A percentile compares a stretch with the other conserved stretches of the same genome.
Evolutionary conservation across 2,888 invertebrate genomes (phyloP).

Genomic region (Escarpia spicata): DNA sequence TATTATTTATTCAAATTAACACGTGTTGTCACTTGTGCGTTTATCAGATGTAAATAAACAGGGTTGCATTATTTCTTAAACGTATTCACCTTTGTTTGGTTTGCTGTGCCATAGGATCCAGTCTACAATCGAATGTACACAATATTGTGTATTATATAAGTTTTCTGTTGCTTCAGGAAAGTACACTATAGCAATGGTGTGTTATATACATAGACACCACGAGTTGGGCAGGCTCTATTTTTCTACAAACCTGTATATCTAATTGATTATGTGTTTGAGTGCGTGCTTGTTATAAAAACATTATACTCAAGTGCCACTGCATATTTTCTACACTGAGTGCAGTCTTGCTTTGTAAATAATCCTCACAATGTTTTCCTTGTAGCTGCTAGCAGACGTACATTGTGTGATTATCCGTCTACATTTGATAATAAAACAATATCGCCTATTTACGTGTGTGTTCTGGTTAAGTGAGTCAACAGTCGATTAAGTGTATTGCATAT

Average conservation of each 20-base stretch:
- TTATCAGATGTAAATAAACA: not conserved
- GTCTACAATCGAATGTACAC: not conserved
- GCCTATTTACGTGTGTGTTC: not conserved
- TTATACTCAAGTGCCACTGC: not conserved
- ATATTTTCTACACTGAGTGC: not conserved
- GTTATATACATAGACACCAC: not conserved
- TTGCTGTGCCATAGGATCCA: not conserved
- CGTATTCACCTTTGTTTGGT: not conserved
- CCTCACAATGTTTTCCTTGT: not conserved
- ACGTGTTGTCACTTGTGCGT: not conserved
- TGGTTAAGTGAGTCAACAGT: not conserved
- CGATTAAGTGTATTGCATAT: not conserved
- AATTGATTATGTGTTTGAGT: not conserved
- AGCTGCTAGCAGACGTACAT: not conserved
- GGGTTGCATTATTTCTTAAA: not conserved
- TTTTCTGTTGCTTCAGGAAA: not conserved
- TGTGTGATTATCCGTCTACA: not conserved
- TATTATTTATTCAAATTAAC: not conserved
- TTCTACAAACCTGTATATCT: not conserved
- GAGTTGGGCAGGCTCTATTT: not conserved
- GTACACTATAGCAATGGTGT: not conserved
- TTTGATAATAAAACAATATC: constrained; percentile 2
- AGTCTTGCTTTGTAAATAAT: constrained; percentile 7
- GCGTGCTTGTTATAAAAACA: not conserved
- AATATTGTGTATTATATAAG: not conserved